These are phyloP conservation scores for Balaenoptera acutorostrata DNA, from an alignment of 2,113 vertebrate species.

Conservation along the genomic window DNA sequence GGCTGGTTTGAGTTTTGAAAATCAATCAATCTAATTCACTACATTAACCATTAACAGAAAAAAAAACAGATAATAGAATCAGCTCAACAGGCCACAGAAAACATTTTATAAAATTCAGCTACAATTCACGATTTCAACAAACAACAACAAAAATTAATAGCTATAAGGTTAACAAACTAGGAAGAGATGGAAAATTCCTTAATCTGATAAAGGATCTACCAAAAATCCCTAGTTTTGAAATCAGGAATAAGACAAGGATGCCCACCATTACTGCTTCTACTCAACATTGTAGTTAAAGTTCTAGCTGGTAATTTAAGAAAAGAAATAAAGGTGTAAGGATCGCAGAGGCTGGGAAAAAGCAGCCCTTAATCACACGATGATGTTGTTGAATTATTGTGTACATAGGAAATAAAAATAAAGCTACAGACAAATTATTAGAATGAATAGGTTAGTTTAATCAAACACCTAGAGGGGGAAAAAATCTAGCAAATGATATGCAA, in stretches of 20 bases:
- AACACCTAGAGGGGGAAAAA: neutral
- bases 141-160: neutral
- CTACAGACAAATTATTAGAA: neutral
- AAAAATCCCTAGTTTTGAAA: neutral
- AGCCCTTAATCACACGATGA: neutral
- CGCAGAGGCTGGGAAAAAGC: neutral
- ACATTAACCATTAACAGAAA: neutral
- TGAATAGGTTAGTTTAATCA: neutral
- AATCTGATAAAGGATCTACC: neutral
- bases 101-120: neutral
- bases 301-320: neutral
- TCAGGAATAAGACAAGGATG: neutral
- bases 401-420: neutral
- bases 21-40: neutral
- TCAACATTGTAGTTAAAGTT: neutral
- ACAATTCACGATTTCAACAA: neutral
- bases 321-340: neutral
- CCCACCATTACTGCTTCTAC: neutral
- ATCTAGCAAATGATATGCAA: neutral
- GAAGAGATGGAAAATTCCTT: neutral
- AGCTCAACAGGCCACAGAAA: neutral
- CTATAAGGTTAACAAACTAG: neutral
- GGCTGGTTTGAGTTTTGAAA: constrained; percentile 7
- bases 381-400: neutral
- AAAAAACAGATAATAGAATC: neutral